Evolutionary conservation across 1,140 invertebrate genomes (phyloP), one percentile per base, ranked within the genome.

Genomic region (Nephotettix cincticeps): DNA sequence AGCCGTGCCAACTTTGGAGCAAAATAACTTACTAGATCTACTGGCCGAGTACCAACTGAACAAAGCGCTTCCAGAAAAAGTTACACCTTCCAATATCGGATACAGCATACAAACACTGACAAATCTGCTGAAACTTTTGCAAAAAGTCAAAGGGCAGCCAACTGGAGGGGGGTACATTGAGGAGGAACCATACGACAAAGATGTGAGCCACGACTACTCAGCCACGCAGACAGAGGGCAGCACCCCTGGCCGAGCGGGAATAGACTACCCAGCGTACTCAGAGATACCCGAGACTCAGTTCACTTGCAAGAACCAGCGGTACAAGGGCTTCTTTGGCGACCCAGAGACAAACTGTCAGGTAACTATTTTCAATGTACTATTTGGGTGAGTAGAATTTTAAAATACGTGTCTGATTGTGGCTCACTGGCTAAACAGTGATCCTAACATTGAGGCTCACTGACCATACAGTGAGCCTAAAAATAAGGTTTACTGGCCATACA

Each of bases 291-390:
- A 86, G 71, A 95, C 93, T 0, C 86, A 82, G 72, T 96, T 96
- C 78, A 87, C 88, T 78, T 95, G 93, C 79, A 92, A 92, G 66
- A 86, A 90, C 36, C 93, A 95, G 78, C 83, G 93, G 9, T 95
- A 95, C 79, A 95, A 95, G 76, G 93, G 93, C 56, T 95, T 96
- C 80, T 96, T 95, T 76, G 93, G 92, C 6, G 93, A 96, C 82
- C 90, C 93, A 0, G 89, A 92, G 70, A 93, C 93, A 0, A 86
- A 89, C 72, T 95, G 93, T 78, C 93, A 95, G 84, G 90, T 92
- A 79, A 81, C 14, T 36, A 36, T n/a, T n/a, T n/a, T n/a, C n/a
- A n/a, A n/a, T n/a, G n/a, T n/a, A n/a, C n/a, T n/a, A n/a, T n/a
- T n/a, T n/a, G n/a, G n/a, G n/a, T n/a, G n/a, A n/a, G n/a, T n/a